A percentile compares a stretch with the other conserved stretches of the same genome.
Evolutionary conservation across 1,140 invertebrate genomes (phyloP).

Genomic region (Chlorops oryzae): DNA sequence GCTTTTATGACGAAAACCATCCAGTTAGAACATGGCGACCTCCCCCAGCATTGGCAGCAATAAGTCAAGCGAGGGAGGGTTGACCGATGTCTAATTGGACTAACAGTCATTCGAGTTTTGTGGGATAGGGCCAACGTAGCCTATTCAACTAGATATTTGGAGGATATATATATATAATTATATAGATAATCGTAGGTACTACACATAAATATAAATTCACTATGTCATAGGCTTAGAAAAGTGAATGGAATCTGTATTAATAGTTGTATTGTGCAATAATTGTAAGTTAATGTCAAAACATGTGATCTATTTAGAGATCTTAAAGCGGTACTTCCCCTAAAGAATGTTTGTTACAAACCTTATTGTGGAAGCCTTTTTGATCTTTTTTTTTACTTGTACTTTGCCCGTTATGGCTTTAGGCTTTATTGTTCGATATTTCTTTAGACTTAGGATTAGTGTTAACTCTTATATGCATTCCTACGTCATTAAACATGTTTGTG

Average conservation of each 20-base stretch:
- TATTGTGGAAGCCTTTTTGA: too few relatives aligned
- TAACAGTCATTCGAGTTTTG: not conserved
- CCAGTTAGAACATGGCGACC: slow-evolving; percentile 45
- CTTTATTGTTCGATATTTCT: too few relatives aligned
- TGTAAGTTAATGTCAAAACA: slow-evolving; percentile 46
- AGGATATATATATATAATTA: not conserved
- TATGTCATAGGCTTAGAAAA: too few relatives aligned
- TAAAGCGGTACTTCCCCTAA: too few relatives aligned
- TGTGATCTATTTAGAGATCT: slow-evolving; percentile 45
- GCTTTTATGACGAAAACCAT: slow-evolving; percentile 47
- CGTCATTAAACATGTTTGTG: too few relatives aligned
- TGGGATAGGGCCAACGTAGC: not conserved
- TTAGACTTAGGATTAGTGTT: too few relatives aligned
- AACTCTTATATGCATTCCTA: too few relatives aligned
- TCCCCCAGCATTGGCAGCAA: slow-evolving; percentile 29
- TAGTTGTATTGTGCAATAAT: slow-evolving; percentile 13
- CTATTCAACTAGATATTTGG: not conserved
- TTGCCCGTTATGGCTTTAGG: too few relatives aligned
- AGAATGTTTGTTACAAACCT: too few relatives aligned
- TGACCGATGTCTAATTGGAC: slow-evolving; percentile 44
- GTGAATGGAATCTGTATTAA: too few relatives aligned
- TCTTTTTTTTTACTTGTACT: too few relatives aligned
- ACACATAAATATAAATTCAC: not conserved
- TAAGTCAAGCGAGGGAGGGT: slow-evolving; percentile 38
- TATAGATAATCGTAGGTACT: not conserved